Conservation (phyloP, 2,113 vertebrate genomes). For the Erythrocercus mccallii region DNA sequence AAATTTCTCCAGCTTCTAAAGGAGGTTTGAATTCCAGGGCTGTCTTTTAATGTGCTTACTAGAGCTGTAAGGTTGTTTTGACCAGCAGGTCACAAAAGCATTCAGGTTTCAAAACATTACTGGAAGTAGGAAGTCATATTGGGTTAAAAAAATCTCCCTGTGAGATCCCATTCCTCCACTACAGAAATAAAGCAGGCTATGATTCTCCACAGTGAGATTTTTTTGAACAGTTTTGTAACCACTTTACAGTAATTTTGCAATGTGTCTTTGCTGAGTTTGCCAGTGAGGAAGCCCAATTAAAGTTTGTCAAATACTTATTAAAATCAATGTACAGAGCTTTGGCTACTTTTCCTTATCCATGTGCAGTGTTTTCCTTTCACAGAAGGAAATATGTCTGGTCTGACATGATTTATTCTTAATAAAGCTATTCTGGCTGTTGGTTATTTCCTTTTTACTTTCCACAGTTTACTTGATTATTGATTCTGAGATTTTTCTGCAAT, state of each 20-base stretch:
- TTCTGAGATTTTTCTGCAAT: not conserved
- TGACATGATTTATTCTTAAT: conserved; percentile 21
- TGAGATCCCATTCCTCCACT: not conserved
- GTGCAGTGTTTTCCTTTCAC: not conserved
- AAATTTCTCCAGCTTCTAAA: not conserved
- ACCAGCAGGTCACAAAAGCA: not conserved
- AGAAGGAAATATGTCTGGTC: not conserved
- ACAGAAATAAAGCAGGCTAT: not conserved
- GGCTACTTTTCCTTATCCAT: not conserved
- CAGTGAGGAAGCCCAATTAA: not conserved
- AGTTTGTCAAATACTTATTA: not conserved
- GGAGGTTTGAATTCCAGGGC: not conserved
- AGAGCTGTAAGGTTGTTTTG: not conserved
- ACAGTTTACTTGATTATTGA: not conserved
- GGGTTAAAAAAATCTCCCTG: not conserved
- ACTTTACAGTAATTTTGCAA: not conserved
- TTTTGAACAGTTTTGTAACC: not conserved
- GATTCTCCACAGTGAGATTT: not conserved
- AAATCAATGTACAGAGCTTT: not conserved
- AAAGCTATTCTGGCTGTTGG: not conserved
- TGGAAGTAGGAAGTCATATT: not conserved
- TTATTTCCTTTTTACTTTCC: not conserved
- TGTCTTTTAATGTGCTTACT: not conserved
- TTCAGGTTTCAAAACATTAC: not conserved
- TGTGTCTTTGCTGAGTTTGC: not conserved